Evolutionary conservation across 2,113 vertebrate species (phyloP), one percentile per base, ranked within the genome.

Genomic region (Myocastor coypus): DNA sequence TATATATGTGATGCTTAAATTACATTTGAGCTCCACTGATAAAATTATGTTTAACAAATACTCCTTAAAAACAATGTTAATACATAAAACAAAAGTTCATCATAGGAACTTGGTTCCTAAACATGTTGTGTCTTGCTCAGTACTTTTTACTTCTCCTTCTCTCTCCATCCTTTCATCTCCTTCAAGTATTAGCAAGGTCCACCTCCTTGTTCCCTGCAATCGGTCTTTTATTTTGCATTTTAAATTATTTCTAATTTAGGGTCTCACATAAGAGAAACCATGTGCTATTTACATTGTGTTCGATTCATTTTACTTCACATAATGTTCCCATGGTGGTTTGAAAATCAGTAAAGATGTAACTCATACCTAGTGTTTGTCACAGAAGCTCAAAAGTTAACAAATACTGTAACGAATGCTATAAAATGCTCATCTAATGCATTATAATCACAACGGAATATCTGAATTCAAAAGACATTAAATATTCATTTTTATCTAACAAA

Each of bases 261-360:
- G 42, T 75, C 10, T 75, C 40, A 42, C 26, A 42, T 75, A 69
- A 69, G 71, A 42, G 37, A 75, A 42, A 40, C 71, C 24, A 26
- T 13, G 11, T 42, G 71, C 42, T 1, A 75, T 75, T 75, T 28
- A 75, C 42, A 13, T 24, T 71, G n/a, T 20, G n/a, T 71, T 40
- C 42, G 37, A 75, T 42, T 42, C 24, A 42, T 75, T 75, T 42
- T 40, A 71, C 69, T 42, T 42, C 13, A 22, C 40, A 75, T 42
- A 6, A 75, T 26, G 37, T 4, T 42, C 71, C 26, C 40, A 42
- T 40, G 24, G 40, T 75, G 26, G 10, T 77, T 34, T 93, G 55
- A 85, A 82, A 95, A 32, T 19, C 57, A 92, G 75, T 57, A 96
- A 87, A 91, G 91, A 42, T 89, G 93, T 61, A 95, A 66, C 24